Conservation (phyloP, 2,888 invertebrate genomes). For the Elgonia sp. region DNA sequence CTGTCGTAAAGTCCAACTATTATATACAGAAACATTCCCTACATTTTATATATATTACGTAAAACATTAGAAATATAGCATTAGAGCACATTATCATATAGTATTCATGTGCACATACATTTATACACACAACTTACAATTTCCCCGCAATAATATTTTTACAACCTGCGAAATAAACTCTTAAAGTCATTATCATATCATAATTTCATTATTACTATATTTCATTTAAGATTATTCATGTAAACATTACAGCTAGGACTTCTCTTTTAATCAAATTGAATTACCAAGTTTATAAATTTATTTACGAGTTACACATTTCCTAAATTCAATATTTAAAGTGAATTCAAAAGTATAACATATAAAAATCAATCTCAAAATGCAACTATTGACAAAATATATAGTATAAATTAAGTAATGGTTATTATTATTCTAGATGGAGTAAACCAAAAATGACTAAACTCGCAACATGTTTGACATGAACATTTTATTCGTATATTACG, state of each 20-base stretch:
- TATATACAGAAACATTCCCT: conserved; percentile 34
- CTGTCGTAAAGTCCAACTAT: conserved; percentile 35
- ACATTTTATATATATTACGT: conserved; percentile 37
- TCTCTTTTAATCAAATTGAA: too few species aligned
- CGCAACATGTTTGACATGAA: conserved; percentile 42
- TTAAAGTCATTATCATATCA: conserved; percentile 9
- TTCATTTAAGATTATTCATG: neutral
- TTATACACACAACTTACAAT: neutral
- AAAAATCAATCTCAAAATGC: neutral
- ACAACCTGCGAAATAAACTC: conserved; percentile 16
- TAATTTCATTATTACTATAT: neutral
- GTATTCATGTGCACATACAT: neutral
- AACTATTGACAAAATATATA: conserved; percentile 10
- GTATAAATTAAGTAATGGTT: conserved; percentile 1
- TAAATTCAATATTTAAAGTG: neutral
- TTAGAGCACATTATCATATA: conserved; percentile 21
- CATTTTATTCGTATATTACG: conserved; percentile 61
- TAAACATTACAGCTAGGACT: too few species aligned
- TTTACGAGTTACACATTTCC: too few species aligned
- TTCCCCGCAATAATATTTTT: conserved; percentile 2
- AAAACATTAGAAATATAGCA: conserved; percentile 32
- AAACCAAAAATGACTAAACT: conserved; percentile 51
- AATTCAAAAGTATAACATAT: neutral
- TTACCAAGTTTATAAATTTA: too few species aligned
- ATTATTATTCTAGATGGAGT: conserved; percentile 16